These are phyloP conservation scores for Eucriotettix oculatus DNA, from an alignment of 2,888 invertebrate species.

Conservation along the genomic window DNA sequence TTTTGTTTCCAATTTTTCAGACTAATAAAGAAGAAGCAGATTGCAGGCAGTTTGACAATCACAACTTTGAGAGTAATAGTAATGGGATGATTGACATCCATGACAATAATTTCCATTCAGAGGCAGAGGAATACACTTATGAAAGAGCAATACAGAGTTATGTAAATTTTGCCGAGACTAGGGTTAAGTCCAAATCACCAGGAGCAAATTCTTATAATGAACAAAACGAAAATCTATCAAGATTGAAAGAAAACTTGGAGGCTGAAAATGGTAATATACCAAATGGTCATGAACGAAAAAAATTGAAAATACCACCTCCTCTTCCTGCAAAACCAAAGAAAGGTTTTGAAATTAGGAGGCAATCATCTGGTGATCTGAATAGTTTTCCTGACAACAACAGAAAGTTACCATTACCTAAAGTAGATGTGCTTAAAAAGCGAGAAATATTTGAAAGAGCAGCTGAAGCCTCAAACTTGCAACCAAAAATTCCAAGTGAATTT, in stretches of 20 bases:
- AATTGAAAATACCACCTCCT: constrained; percentile 12
- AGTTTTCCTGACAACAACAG: constrained; percentile 28
- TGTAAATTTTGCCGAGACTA: constrained; percentile 38
- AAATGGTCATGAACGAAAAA: constrained; percentile 1
- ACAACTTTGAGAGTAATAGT: background rate
- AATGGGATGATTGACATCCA: background rate
- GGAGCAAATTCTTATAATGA: constrained; percentile 18
- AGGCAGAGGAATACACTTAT: constrained; percentile 59
- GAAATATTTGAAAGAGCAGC: constrained; percentile 58
- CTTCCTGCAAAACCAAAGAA: constrained; percentile 16
- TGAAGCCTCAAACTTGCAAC: too few species aligned
- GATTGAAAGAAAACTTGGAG: background rate
- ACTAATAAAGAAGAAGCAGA: constrained; percentile 26
- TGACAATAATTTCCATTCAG: background rate
- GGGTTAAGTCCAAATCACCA: constrained; percentile 41
- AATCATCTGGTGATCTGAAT: constrained; percentile 31
- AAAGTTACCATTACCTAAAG: constrained; percentile 48
- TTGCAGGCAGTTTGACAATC: background rate
- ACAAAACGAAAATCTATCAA: constrained; percentile 19
- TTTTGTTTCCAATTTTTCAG: constrained; percentile 27
- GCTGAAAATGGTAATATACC: background rate
- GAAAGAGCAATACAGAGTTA: constrained; percentile 78
- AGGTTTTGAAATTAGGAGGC: constrained; percentile 39
- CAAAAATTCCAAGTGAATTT: too few species aligned
- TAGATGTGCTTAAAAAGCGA: constrained; percentile 63